Evolutionary conservation across 2,797 vertebrate species (phyloP).

Genomic region (Premnoplex brunnescens): DNA sequence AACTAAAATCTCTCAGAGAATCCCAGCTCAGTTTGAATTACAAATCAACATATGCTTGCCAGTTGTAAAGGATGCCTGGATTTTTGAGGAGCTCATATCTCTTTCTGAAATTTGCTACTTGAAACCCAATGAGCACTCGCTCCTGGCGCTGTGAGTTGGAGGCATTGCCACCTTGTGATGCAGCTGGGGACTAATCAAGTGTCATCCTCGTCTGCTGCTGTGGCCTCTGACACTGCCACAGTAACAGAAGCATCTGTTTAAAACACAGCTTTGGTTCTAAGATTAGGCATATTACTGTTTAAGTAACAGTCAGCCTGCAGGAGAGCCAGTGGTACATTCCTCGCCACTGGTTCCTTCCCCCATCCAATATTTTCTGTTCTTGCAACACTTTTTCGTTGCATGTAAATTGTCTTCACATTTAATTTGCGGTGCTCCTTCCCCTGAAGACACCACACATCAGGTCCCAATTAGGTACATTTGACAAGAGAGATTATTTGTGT

Average conservation of each 20-base stretch:
- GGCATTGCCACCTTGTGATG: background rate
- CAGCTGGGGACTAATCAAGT: background rate
- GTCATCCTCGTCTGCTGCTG: background rate
- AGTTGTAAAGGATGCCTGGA: background rate
- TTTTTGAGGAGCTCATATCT: background rate
- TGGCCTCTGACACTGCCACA: background rate
- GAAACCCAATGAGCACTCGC: background rate
- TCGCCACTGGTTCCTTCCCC: background rate
- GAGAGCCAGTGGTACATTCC: background rate
- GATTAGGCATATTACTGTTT: background rate
- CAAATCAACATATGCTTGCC: background rate
- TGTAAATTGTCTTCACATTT: too few species aligned
- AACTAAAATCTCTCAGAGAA: background rate
- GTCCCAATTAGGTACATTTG: background rate
- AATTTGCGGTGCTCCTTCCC: background rate
- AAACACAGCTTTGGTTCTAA: background rate
- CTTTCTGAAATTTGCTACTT: background rate
- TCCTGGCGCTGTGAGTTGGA: background rate
- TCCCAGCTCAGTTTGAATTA: background rate
- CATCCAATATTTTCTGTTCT: background rate
- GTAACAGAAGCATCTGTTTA: background rate
- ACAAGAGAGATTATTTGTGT: background rate
- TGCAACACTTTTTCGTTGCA: background rate
- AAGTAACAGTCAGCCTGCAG: background rate
- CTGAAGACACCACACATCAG: background rate